Evolutionary conservation across 2,888 invertebrate species (phyloP), one percentile per base, ranked within the genome.

Genomic region (Amphimallon solstitiale): DNA sequence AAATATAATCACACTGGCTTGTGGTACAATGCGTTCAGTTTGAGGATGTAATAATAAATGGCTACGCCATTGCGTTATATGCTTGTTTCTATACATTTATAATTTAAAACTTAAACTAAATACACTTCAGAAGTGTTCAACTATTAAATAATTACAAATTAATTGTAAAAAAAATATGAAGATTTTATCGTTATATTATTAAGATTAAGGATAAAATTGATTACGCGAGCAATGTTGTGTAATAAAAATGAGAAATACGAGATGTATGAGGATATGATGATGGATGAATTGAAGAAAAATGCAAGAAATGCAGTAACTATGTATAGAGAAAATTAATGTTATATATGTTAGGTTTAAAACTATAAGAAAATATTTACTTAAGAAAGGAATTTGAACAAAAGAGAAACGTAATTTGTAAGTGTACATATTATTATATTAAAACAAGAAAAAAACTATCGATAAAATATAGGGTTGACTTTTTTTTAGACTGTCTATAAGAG

Each of bases 81-180:
- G 72, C 70, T 66, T 56, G 6, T 73, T 72, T 72, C 73, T 70
- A 29, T 29, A 29, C 29, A 29, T 15, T 34, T 59, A 29, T 59
- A 9, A 45, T 29, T 59, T 40, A 12, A 54, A 34, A n/a, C 40
- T 43, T 15, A 23, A 59, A 17, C 6, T 15, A 51, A 23, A 43
- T 78, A 74, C 81, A 79, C 81, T 81, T 80, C 77, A 79, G 73
- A 81, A 81, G 80, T 80, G 81, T 76, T 74, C 45, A 71, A 79
- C 77, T 78, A 79, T 74, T 43, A 43, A 43, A 7, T 14, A 43
- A 43, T 43, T 43, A 43, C 43, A 43, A 43, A 14, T 17, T 43
- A 43, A 43, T 43, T 49, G 19, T 62, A 60, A 23, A 67, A 67
- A 78, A 78, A n/a, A n/a, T n/a, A 29, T 29, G 29, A 29, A 29